Evolutionary conservation across 2,113 vertebrate species (phyloP).

Genomic region (Oncorhynchus clarkii): DNA sequence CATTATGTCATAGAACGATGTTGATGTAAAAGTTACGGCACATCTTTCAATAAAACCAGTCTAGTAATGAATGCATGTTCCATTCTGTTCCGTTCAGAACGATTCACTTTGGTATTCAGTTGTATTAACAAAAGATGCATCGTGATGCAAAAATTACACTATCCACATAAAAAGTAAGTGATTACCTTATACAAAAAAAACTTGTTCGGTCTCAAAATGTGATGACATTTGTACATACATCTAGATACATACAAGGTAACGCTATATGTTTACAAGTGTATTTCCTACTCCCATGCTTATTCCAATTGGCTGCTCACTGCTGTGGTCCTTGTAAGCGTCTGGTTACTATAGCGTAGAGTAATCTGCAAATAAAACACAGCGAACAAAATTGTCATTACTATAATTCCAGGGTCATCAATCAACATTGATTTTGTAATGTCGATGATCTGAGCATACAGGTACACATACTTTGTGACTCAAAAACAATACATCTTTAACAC

Average conservation of each 20-base stretch:
- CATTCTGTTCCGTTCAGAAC: not conserved
- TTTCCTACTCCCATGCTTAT: not conserved
- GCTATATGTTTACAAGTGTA: not conserved
- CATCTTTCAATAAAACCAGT: slow-evolving; percentile 35
- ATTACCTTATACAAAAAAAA: not conserved
- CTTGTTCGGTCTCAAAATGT: not conserved
- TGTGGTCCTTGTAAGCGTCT: slow-evolving; percentile 19
- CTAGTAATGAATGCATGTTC: slow-evolving; percentile 13
- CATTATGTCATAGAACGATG: not conserved
- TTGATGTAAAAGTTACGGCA: slow-evolving; percentile 36
- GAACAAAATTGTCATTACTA: not conserved
- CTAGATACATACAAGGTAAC: not conserved
- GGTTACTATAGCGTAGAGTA: slow-evolving; percentile 20
- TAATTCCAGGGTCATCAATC: not conserved
- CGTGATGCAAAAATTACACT: not conserved
- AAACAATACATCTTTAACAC: not conserved
- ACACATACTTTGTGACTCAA: not conserved
- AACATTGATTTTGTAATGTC: too few relatives aligned
- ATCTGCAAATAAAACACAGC: slow-evolving; percentile 32
- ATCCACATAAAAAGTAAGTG: not conserved
- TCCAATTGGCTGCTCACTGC: not conserved
- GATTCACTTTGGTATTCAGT: not conserved
- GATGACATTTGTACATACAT: not conserved
- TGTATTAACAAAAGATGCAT: not conserved
- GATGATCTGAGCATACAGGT: too few relatives aligned